Evolutionary conservation across 2,113 vertebrate species (phyloP).

Genomic region (Hydropotes inermis): DNA sequence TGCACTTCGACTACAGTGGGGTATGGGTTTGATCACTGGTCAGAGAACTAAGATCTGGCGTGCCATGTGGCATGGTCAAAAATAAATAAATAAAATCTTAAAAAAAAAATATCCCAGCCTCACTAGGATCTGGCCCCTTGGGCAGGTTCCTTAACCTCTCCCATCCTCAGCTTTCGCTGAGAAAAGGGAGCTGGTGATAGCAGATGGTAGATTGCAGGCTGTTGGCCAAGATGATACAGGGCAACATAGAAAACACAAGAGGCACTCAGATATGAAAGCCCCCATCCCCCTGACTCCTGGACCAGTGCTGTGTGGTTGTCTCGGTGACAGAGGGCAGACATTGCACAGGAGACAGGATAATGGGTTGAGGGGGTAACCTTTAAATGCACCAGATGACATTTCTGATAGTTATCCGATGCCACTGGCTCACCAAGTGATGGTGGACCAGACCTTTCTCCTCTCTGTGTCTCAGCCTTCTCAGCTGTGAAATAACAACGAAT

Average conservation of each 20-base stretch:
- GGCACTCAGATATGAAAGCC: rapidly evolving
- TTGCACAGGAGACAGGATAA: neutral
- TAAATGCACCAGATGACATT: neutral
- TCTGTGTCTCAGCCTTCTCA: neutral
- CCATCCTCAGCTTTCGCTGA: neutral
- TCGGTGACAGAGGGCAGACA: neutral
- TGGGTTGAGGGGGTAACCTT: neutral
- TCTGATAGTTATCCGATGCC: neutral
- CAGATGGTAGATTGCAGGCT: neutral
- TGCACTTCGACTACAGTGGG: neutral
- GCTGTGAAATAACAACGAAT: neutral
- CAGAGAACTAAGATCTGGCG: neutral
- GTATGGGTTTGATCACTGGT: neutral
- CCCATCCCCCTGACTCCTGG: neutral
- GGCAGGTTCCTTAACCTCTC: neutral
- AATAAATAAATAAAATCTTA: neutral
- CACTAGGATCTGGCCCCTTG: neutral
- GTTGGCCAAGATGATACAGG: neutral
- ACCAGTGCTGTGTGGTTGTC: neutral
- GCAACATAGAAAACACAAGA: rapidly evolving
- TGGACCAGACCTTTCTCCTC: neutral
- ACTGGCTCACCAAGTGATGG: neutral
- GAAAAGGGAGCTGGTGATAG: neutral
- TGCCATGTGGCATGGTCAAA: neutral
- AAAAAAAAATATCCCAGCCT: neutral